A percentile compares a stretch with the other conserved stretches of the same genome.
These are phyloP conservation scores for Sebastes diaconus DNA, from an alignment of 2,797 vertebrate species.

Conservation along the genomic window DNA sequence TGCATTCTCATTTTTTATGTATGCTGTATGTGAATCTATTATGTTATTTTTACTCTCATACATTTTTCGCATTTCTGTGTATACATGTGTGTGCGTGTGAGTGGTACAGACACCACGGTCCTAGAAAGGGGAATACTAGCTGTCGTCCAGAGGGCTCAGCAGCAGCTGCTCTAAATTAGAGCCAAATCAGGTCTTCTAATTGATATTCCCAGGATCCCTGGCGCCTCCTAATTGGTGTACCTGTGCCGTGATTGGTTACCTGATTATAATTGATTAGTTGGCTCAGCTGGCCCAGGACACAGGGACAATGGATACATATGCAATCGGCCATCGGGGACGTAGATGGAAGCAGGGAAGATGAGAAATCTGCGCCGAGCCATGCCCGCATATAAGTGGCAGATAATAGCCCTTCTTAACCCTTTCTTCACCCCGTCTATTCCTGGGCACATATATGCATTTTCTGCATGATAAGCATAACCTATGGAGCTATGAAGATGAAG, in stretches of 20 bases:
- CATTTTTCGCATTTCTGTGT: background rate
- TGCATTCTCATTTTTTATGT: background rate
- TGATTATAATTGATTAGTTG: slow-evolving; percentile 79
- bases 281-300: slow-evolving; percentile 57
- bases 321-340: slow-evolving; percentile 12
- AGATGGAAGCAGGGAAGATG: background rate
- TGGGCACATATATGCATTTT: background rate
- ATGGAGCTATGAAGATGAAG: background rate
- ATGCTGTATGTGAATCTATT: background rate
- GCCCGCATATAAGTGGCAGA: background rate
- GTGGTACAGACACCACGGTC: slow-evolving; percentile 25
- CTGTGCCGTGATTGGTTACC: slow-evolving; percentile 74
- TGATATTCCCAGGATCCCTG: slow-evolving; percentile 73
- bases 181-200: slow-evolving; percentile 78
- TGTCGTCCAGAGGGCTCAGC: slow-evolving; percentile 63
- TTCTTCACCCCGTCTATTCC: background rate
- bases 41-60: background rate
- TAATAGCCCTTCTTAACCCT: slow-evolving; percentile 20
- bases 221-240: slow-evolving; percentile 74
- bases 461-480: slow-evolving; percentile 6
- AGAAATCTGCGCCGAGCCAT: background rate
- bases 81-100: background rate
- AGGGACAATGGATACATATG: slow-evolving; percentile 38
- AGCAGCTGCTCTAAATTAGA: slow-evolving; percentile 82
- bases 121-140: slow-evolving; percentile 54